phyloP scores from a whole-genome alignment of 1,140 invertebrate genomes.

The Drosophila oshimai region DNA sequence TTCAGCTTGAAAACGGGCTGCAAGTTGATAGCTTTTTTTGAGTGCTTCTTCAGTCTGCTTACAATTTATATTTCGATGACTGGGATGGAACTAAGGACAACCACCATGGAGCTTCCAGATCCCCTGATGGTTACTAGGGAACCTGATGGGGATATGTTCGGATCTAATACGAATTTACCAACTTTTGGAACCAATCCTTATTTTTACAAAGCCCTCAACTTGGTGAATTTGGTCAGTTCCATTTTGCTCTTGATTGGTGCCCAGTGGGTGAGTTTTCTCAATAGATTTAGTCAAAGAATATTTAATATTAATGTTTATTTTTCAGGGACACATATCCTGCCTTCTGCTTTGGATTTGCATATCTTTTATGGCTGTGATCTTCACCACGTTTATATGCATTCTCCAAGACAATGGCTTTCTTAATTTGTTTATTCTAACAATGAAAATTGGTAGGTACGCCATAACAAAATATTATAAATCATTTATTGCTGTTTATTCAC shows the following conservation, averaged over 20 bases:
- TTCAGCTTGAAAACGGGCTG: slow-evolving; percentile 40
- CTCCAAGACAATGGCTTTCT: slow-evolving; percentile 1
- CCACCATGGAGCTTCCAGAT: background rate
- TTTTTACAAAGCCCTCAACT: background rate
- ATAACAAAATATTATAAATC: no score
- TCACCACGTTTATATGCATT: background rate
- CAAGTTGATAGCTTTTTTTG: slow-evolving; percentile 36
- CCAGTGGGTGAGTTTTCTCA: slow-evolving; percentile 16
- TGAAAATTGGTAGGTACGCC: background rate
- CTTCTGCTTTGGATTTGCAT: slow-evolving; percentile 35
- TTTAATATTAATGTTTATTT: accelerated
- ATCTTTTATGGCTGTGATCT: background rate
- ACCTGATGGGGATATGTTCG: background rate
- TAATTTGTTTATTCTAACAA: background rate
- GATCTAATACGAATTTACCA: background rate
- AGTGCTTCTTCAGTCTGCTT: slow-evolving; percentile 5
- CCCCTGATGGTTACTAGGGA: background rate
- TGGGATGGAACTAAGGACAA: background rate
- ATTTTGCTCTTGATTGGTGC: slow-evolving; percentile 16
- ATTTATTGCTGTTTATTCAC: no score
- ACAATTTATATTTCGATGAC: background rate
- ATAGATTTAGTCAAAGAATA: no score
- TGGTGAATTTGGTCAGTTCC: slow-evolving; percentile 5
- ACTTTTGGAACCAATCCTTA: background rate
- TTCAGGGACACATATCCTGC: slow-evolving; percentile 23